These are phyloP conservation scores for Adineta ricciae DNA, from an alignment of 2,888 invertebrate species.

Conservation along the genomic window DNA sequence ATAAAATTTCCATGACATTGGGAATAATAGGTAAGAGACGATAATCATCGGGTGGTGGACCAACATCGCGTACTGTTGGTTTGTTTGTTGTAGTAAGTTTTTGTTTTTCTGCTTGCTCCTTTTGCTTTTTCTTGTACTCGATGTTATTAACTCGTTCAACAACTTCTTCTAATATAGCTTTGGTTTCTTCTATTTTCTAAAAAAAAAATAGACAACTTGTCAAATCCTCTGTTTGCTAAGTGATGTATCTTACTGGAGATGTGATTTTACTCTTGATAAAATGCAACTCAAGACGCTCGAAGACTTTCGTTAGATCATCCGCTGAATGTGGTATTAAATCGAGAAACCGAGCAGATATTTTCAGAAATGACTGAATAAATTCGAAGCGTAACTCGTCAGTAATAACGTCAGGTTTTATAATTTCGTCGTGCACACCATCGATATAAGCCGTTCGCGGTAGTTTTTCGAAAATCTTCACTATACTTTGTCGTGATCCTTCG, in stretches of 20 bases:
- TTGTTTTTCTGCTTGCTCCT: neutral
- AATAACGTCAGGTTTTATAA: neutral
- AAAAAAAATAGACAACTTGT: neutral
- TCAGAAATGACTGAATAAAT: conserved; percentile 6
- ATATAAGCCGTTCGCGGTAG: neutral
- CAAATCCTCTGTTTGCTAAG: too few species aligned
- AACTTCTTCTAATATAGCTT: neutral
- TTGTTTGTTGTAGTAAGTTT: neutral
- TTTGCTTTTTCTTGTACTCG: neutral
- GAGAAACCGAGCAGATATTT: neutral
- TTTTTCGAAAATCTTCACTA: neutral
- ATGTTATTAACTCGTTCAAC: neutral
- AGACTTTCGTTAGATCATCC: neutral
- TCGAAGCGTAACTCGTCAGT: neutral
- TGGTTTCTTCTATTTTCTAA: neutral
- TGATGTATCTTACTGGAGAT: too few species aligned
- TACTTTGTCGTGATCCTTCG: neutral
- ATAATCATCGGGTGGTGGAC: conserved; percentile 39
- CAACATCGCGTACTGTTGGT: neutral
- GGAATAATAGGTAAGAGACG: conserved; percentile 40
- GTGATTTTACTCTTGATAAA: neutral
- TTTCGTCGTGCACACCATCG: neutral
- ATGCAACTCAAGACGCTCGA: neutral
- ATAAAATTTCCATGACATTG: conserved; percentile 40
- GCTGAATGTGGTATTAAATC: neutral